A percentile compares a stretch with the other conserved stretches of the same genome.
Evolutionary conservation across 2,888 invertebrate species (phyloP).

Genomic region (Disparrhopalites patrizii): DNA sequence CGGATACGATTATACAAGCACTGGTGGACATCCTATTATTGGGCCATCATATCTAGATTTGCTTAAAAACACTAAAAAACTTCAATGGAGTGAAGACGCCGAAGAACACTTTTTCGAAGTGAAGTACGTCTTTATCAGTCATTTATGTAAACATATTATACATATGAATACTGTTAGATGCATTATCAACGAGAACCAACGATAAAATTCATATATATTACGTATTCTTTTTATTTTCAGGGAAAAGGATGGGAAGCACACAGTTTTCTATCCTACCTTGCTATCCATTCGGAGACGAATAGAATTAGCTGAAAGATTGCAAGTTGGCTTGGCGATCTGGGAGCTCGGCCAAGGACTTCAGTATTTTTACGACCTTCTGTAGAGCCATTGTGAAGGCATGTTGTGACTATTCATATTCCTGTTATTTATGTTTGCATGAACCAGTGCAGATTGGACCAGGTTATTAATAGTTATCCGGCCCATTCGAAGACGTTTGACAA

Average conservation of each 20-base stretch:
- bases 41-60: conserved; percentile 73
- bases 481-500: too few species aligned
- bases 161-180: too few species aligned
- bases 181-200: too few species aligned
- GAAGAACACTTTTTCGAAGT: conserved; percentile 82
- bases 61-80: conserved; percentile 68
- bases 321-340: conserved; percentile 82
- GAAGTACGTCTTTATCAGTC: too few species aligned
- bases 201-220: too few species aligned
- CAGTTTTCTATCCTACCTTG: conserved; percentile 85
- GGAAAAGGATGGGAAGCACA: conserved; percentile 64
- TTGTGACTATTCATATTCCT: too few species aligned
- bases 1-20: conserved; percentile 73
- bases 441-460: too few species aligned
- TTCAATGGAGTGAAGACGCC: conserved; percentile 71
- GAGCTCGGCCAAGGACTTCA: conserved; percentile 93
- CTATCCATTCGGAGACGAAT: conserved; percentile 76
- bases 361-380: conserved; percentile 87
- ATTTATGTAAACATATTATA: too few species aligned
- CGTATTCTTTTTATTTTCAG: too few species aligned
- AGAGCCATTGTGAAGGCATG: conserved; percentile 42
- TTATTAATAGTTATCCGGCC: too few species aligned
- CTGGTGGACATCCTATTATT: conserved; percentile 77
- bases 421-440: too few species aligned
- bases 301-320: conserved; percentile 65